These are phyloP conservation scores for Falco naumanni DNA, from an alignment of 2,797 vertebrate genomes.

Conservation along the genomic window DNA sequence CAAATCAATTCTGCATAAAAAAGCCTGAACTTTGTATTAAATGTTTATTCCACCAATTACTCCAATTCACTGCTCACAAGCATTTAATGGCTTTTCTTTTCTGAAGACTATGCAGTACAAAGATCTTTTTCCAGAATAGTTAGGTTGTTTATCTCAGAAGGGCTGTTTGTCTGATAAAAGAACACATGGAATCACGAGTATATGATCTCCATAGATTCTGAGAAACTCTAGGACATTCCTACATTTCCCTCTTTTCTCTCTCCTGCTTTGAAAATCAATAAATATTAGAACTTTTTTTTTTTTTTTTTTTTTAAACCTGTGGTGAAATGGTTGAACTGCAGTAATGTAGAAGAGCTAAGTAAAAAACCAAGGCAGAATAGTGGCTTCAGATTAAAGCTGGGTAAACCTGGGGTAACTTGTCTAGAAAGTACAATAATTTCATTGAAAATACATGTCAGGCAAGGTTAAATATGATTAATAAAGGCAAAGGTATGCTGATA, in stretches of 20 bases:
- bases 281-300: neutral
- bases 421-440: neutral
- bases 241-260: neutral
- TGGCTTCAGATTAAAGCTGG: constrained; percentile 44
- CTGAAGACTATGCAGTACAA: neutral
- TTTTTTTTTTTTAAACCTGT: neutral
- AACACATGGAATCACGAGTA: neutral
- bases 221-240: neutral
- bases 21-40: neutral
- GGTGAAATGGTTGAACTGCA: neutral
- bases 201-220: neutral
- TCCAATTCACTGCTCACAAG: neutral
- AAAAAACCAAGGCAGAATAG: neutral
- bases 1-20: neutral
- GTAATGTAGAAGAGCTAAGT: neutral
- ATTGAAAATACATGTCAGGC: neutral
- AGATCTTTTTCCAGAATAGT: neutral
- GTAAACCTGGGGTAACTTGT: neutral
- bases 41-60: neutral
- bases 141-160: neutral
- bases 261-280: neutral
- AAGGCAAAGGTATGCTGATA: neutral
- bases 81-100: neutral
- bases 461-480: neutral
- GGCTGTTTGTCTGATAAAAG: neutral